These are phyloP conservation scores for Benthosema pterotum DNA, from an alignment of 2,797 vertebrate genomes.

Conservation along the genomic window DNA sequence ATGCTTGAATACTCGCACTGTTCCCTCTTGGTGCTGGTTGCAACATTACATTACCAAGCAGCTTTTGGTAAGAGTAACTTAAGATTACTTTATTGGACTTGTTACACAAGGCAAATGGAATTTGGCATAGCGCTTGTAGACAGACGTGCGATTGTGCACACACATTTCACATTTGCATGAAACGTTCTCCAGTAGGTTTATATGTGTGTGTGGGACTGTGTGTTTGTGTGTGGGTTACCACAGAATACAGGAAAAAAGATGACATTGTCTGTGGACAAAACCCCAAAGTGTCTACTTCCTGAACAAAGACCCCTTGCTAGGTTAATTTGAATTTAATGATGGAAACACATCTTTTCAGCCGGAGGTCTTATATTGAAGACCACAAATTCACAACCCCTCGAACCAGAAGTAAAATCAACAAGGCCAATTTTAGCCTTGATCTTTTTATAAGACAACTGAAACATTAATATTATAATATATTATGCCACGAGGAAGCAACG, in stretches of 20 bases:
- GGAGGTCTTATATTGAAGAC: no score
- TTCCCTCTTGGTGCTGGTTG: conserved; percentile 18
- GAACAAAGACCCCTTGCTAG: conserved; percentile 40
- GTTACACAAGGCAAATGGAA: not conserved
- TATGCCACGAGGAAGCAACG: no score
- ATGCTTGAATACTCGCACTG: conserved; percentile 12
- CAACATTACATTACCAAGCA: conserved; percentile 21
- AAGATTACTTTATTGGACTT: not conserved
- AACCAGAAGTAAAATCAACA: no score
- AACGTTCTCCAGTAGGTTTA: not conserved
- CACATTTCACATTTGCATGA: not conserved
- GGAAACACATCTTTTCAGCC: no score
- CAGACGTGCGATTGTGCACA: not conserved
- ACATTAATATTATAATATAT: no score
- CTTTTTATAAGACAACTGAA: no score
- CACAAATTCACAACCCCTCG: no score
- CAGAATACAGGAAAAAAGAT: no score
- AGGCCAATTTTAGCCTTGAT: no score
- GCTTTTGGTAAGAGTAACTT: conserved; percentile 2
- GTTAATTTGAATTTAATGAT: conserved; percentile 7
- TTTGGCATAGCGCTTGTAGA: not conserved
- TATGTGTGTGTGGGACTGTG: no score
- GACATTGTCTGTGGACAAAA: no score
- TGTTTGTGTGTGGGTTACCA: not conserved
- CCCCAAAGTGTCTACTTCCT: conserved; percentile 27